Base-by-base conservation (phyloP, 2,797 vertebrate species). In the Odontamblyopus lacepedii region DNA sequence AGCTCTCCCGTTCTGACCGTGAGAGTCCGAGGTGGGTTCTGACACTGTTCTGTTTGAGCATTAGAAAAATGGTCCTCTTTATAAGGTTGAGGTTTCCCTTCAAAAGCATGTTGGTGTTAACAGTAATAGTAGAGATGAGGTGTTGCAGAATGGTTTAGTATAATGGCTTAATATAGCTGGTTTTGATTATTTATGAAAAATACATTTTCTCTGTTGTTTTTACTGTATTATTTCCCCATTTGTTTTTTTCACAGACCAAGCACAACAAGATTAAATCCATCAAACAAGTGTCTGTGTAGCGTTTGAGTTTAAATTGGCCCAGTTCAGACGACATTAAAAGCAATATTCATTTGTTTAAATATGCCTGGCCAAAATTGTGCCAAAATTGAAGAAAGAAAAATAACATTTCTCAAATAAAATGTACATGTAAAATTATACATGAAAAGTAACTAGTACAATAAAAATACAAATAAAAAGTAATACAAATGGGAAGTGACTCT, bases 1-100 rank as follows among this genome's bases (percentile, higher is more conserved):
- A 93, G 86, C 83, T 95, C 93, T 50, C 93, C 94, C 5, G 85
- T 94, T 62, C 92, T 95, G 69, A 94, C 93, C 0, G 91, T 95
- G 5, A 83, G 89, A 76, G 94, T 95, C 76, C 87, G 92, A 94
- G 94, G 94, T 94, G 85, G 30, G 9, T 27, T n/a, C 15, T 51
- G 27, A 67, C 29, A 1, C 16, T 61, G n/a, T 15, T 71, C 19
- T 3, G 26, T 70, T 30, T 48, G 26, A 18, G 61, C 60, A 71
- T 51, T 9, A 23, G 11, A 5, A 67, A 63, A 13, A 44, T 44
- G 41, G 41, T 44, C 13, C 12, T 48, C 13, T 48, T 48, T 61
- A 61, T 38, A 26, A n/a, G 63, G 65, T n/a, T 32, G 50, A 30
- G 50, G 18, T 57, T 23, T 6, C 32, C 16, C 48, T 70, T 19